Percentiles rank a stretch among this genome's conserved stretches.
These are phyloP conservation scores for Pilophorus perplexus DNA, from an alignment of 2,888 invertebrate species.

Conservation along the genomic window DNA sequence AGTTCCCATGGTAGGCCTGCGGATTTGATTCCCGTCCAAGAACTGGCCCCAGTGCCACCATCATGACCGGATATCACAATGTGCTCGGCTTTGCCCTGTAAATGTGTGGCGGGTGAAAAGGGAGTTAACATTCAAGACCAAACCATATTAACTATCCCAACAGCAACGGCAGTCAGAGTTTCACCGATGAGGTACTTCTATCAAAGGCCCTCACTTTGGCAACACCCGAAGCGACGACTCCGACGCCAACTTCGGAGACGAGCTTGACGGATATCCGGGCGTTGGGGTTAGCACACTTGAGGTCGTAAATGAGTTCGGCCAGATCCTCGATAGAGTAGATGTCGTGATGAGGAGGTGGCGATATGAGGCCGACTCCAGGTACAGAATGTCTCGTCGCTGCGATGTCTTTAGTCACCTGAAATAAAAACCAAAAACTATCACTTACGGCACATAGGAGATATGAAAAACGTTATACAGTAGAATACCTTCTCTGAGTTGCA, in stretches of 20 bases:
- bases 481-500: not conserved
- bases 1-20: slow-evolving; percentile 99
- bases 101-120: too few relatives aligned
- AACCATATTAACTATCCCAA: too few relatives aligned
- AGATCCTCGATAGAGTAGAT: slow-evolving; percentile 99
- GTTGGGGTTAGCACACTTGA: slow-evolving; percentile 93
- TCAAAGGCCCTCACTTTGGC: slow-evolving; percentile 78
- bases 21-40: slow-evolving; percentile 98
- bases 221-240: slow-evolving; percentile 98
- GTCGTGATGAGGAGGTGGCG: slow-evolving; percentile 99
- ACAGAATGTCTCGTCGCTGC: slow-evolving; percentile 94
- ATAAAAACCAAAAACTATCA: too few relatives aligned
- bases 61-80: slow-evolving; percentile 99
- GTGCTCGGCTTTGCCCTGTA: slow-evolving; percentile 93
- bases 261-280: slow-evolving; percentile 96
- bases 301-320: slow-evolving; percentile 95
- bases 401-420: slow-evolving; percentile 88
- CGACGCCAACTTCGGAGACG: slow-evolving; percentile 97
- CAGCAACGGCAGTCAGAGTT: too few relatives aligned
- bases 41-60: slow-evolving; percentile 97
- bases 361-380: slow-evolving; percentile 94
- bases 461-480: not conserved
- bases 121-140: too few relatives aligned
- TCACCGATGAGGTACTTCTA: too few relatives aligned
- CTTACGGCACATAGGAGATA: too few relatives aligned